A percentile compares a stretch with the other conserved stretches of the same genome.
These are phyloP conservation scores for Andrena praecox DNA, from an alignment of 2,888 invertebrate species.

Conservation along the genomic window DNA sequence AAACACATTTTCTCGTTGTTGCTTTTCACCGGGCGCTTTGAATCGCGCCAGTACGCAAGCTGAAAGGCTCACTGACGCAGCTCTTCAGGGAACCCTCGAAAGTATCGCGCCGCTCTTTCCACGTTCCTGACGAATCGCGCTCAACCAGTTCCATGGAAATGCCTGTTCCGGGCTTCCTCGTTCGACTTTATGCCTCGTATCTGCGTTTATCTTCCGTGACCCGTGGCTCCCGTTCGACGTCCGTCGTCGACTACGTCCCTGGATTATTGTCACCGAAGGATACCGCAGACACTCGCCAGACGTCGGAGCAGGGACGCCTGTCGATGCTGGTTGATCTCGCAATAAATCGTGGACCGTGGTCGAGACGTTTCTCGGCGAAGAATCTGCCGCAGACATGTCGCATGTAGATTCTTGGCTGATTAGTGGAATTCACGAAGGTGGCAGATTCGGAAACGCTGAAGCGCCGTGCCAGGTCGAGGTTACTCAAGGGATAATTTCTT, in stretches of 20 bases:
- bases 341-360: conserved; percentile 10
- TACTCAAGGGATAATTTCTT: too few species aligned
- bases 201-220: conserved; percentile 35
- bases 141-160: conserved; percentile 33
- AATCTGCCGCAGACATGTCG: background rate
- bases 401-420: background rate
- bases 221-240: conserved; percentile 16
- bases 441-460: too few species aligned
- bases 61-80: conserved; percentile 44
- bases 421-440: too few species aligned
- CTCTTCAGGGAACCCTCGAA: conserved; percentile 40
- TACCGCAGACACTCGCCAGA: conserved; percentile 8
- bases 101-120: conserved; percentile 30
- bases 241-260: background rate
- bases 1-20: conserved; percentile 39
- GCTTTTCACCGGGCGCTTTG: conserved; percentile 44
- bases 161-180: conserved; percentile 18
- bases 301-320: conserved; percentile 21
- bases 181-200: conserved; percentile 35
- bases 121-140: conserved; percentile 16
- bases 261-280: conserved; percentile 17
- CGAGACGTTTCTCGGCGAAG: background rate
- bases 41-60: conserved; percentile 32
- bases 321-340: conserved; percentile 11
- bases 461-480: too few species aligned